Evolutionary conservation across 2,888 invertebrate species (phyloP).

Genomic region (Tachina grossa): DNA sequence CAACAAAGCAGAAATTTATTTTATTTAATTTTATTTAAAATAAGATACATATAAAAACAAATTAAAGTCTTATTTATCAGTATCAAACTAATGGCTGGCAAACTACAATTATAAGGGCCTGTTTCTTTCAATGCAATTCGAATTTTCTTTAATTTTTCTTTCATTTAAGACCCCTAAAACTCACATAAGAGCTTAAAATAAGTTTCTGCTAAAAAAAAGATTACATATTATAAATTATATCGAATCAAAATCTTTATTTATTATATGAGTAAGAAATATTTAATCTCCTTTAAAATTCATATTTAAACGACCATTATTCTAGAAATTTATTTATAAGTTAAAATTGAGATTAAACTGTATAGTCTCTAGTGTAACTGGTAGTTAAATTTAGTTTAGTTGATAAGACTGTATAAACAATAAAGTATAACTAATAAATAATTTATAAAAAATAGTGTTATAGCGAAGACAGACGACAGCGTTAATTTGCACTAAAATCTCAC

Average conservation of each 20-base stretch:
- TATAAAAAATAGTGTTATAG: conserved; percentile 4
- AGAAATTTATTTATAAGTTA: conserved; percentile 32
- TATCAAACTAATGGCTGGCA: no score
- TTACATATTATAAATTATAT: not conserved
- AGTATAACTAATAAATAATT: not conserved
- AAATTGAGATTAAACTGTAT: conserved; percentile 42
- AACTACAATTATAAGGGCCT: no score
- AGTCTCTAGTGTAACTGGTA: conserved; percentile 66
- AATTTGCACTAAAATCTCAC: no score
- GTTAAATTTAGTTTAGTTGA: conserved; percentile 67
- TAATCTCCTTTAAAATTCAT: not conserved
- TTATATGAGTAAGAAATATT: not conserved
- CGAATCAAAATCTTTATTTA: not conserved
- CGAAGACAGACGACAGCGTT: no score
- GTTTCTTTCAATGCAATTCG: no score
- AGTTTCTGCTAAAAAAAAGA: not conserved
- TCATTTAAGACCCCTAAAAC: no score
- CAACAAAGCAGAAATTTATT: conserved; percentile 1
- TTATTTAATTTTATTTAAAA: no score
- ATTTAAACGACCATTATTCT: conserved; percentile 27
- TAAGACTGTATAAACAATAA: conserved; percentile 71
- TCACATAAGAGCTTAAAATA: not conserved
- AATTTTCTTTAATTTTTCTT: no score
- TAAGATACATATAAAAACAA: no score
- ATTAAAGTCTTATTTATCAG: no score